A percentile compares a stretch with the other conserved stretches of the same genome.
Evolutionary conservation across 2,888 invertebrate genomes (phyloP).

Genomic region (Drosophila sordidapex): DNA sequence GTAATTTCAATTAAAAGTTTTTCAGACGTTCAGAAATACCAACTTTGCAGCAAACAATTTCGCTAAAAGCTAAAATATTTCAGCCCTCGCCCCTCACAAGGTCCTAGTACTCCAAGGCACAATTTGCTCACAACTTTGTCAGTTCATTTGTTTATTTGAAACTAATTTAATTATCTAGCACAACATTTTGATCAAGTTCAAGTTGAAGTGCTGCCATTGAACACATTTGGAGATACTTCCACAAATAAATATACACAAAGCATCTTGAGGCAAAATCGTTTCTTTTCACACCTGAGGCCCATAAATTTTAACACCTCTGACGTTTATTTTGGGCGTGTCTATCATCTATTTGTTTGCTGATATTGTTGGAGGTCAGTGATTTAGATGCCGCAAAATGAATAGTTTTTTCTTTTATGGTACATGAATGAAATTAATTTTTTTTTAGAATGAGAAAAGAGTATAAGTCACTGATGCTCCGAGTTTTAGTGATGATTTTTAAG

Average conservation of each 20-base stretch:
- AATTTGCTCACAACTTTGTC: constrained; percentile 34
- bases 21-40: constrained; percentile 27
- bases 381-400: background rate
- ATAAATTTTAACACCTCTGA: constrained; percentile 53
- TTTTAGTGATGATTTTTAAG: background rate
- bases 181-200: constrained; percentile 65
- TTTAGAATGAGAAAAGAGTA: background rate
- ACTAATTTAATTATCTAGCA: constrained; percentile 57
- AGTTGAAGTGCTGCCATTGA: constrained; percentile 59
- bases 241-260: constrained; percentile 60
- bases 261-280: constrained; percentile 16
- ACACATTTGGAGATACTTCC: constrained; percentile 31
- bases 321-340: constrained; percentile 27
- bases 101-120: background rate
- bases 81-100: background rate
- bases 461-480: background rate
- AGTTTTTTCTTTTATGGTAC: background rate
- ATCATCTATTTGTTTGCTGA: constrained; percentile 10
- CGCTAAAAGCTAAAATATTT: constrained; percentile 35
- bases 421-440: background rate
- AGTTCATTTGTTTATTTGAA: constrained; percentile 55
- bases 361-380: constrained; percentile 20
- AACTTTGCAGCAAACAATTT: constrained; percentile 51
- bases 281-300: constrained; percentile 66
- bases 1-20: constrained; percentile 67